Evolutionary conservation across 2,113 vertebrate genomes (phyloP).

Genomic region (Cyphomyrus discorhynchus): DNA sequence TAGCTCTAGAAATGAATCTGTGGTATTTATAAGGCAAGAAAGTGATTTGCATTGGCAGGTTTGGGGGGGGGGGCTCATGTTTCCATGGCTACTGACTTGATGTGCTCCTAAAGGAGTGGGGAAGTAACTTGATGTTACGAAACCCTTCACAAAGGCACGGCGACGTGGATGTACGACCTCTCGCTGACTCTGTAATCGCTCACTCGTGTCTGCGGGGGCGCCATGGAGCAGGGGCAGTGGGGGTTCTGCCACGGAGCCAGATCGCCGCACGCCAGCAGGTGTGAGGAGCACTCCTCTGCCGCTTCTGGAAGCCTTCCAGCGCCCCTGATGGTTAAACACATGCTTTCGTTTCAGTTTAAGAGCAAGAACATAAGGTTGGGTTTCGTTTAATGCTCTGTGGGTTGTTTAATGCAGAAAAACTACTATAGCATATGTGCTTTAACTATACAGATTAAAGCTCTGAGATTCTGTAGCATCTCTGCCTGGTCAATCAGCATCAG

Average conservation of each 20-base stretch:
- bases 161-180: not conserved
- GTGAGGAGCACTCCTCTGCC: conserved; percentile 19
- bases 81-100: not conserved
- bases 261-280: conserved; percentile 40
- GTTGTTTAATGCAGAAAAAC: not conserved
- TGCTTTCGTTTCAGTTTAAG: not conserved
- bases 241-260: not conserved
- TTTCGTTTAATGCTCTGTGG: not conserved
- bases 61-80: not conserved
- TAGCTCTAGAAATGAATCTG: not conserved
- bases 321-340: not conserved
- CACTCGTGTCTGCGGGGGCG: conserved; percentile 12
- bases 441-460: not conserved
- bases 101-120: not conserved
- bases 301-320: not conserved
- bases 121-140: not conserved
- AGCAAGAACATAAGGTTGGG: not conserved
- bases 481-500: not conserved
- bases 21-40: conserved; percentile 5
- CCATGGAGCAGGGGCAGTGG: conserved; percentile 22
- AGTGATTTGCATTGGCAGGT: not conserved
- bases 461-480: not conserved
- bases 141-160: not conserved
- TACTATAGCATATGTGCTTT: not conserved
- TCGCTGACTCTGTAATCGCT: not conserved